Conservation (phyloP, 2,113 vertebrate species). For the Cyrtonyx montezumae region DNA sequence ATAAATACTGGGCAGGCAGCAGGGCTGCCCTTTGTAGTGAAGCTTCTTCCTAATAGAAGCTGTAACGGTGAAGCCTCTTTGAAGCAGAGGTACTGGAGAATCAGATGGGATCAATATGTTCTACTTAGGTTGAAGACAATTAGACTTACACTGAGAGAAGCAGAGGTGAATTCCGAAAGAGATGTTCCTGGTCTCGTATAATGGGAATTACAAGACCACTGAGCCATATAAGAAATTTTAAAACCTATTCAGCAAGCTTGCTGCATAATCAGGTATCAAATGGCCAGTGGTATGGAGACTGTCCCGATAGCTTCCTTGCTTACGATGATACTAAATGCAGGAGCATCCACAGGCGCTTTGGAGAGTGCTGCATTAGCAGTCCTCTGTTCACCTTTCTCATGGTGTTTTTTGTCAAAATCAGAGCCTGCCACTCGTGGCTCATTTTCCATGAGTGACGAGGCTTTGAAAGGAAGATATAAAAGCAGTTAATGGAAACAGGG, state of each 20-base stretch:
- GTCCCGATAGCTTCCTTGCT: not conserved
- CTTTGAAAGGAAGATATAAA: constrained; percentile 59
- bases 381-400: not conserved
- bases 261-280: constrained; percentile 36
- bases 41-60: constrained; percentile 12
- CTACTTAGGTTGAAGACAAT: constrained; percentile 27
- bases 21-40: not conserved
- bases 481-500: constrained; percentile 66
- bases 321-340: not conserved
- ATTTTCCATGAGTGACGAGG: constrained; percentile 31
- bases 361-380: not conserved
- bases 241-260: constrained; percentile 36
- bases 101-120: constrained; percentile 57
- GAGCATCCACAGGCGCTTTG: not conserved
- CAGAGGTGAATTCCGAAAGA: constrained; percentile 42
- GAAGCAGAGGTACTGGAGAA: constrained; percentile 13
- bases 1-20: constrained; percentile 1
- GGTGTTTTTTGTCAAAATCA: not conserved
- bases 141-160: not conserved
- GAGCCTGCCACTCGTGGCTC: not conserved
- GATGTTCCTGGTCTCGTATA: constrained; percentile 61
- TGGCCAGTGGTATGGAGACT: not conserved
- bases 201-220: constrained; percentile 40
- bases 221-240: constrained; percentile 63
- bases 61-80: not conserved